Evolutionary conservation across 2,888 invertebrate species (phyloP), one percentile per base, ranked within the genome.

Genomic region (Cantharis flavilabris): DNA sequence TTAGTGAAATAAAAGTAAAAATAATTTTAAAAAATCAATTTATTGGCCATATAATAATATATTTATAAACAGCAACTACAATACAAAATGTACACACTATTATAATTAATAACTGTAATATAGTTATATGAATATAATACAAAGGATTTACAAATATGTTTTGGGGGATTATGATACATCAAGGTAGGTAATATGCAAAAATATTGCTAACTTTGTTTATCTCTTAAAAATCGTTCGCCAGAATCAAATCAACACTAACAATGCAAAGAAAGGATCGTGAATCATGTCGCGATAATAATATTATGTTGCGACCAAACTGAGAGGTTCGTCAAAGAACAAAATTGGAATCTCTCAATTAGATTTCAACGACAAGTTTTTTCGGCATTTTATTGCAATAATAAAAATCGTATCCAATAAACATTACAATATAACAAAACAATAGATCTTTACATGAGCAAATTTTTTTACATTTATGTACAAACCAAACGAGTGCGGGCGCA

Each of bases 1-100:
- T 62, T 65, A 20, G 65, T 49, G 7, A 70, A 78, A 77, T 73
- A 76, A 73, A 81, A 80, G 89, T 88, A 85, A 89, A 90, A 88
- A 76, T 87, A 86, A 90, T 90, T 90, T 90, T 91, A 90, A 90
- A 91, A 92, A 92, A 91, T 91, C 91, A 90, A 90, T 91, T 91
- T 91, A 91, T 92, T 91, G 91, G 91, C 91, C 91, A 92, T 92
- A 91, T 91, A 91, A 92, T 92, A 92, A 92, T 92, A 92, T 92
- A 92, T 92, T 92, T 91, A 92, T 91, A 91, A 91, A 92, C 92
- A 92, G 88, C 88, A 92, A 92, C 91, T 92, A 93, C 92, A 91
- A 92, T 93, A 93, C 92, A 93, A 92, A 93, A 93, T 93, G 91
- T 93, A 93, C 92, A 93, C 90, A 91, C 91, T 90, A 91, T 90